Conservation (phyloP, 2,797 vertebrate genomes). For the Manis javanica region DNA sequence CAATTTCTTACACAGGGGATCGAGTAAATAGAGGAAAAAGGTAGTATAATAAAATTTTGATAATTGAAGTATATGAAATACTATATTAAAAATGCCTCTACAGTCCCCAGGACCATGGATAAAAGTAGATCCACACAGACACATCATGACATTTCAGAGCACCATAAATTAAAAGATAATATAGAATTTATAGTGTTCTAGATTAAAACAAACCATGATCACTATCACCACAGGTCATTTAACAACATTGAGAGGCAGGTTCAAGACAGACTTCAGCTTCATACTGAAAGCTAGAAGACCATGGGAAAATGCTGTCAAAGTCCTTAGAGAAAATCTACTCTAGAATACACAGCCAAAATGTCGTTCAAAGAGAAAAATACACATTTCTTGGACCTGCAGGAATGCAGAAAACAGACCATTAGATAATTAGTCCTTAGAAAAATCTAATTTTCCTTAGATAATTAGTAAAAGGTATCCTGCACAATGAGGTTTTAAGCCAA, state of each 20-base stretch:
- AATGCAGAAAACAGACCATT: not conserved
- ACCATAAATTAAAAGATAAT: not conserved
- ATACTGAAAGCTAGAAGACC: not conserved
- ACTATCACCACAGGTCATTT: not conserved
- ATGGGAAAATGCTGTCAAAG: not conserved
- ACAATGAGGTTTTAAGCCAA: not conserved
- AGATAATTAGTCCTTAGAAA: no score
- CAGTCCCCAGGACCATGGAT: not conserved
- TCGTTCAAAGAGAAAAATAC: not conserved
- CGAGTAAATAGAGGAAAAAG: not conserved
- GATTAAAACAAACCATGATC: not conserved
- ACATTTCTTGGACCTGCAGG: not conserved
- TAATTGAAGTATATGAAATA: not conserved
- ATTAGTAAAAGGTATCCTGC: not conserved
- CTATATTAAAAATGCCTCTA: not conserved
- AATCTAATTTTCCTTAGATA: not conserved
- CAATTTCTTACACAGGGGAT: not conserved
- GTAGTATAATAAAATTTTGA: not conserved
- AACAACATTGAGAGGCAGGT: not conserved
- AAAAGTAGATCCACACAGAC: not conserved
- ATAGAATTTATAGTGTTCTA: not conserved
- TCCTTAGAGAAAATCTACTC: not conserved
- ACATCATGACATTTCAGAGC: not conserved
- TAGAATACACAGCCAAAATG: not conserved
- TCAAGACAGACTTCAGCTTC: not conserved